These are phyloP conservation scores for Collichthys lucidus DNA, from an alignment of 2,113 vertebrate species.

Conservation along the genomic window DNA sequence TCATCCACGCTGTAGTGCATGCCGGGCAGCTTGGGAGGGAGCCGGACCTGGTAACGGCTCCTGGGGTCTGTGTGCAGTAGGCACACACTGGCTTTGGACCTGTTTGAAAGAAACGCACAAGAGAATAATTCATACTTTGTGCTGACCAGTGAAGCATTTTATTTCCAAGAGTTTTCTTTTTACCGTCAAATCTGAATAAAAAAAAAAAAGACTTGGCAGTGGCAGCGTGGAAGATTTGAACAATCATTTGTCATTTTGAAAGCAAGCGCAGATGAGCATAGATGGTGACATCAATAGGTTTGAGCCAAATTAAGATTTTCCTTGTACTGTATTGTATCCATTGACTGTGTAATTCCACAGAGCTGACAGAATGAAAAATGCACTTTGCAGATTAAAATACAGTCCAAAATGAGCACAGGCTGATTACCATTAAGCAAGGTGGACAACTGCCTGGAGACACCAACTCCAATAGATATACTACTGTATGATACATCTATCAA, in stretches of 20 bases:
- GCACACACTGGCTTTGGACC: conserved; percentile 93
- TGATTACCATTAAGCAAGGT: too few relatives aligned
- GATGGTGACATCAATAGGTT: background rate
- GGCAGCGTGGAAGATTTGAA: background rate
- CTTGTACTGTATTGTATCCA: background rate
- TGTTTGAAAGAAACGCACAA: conserved; percentile 69
- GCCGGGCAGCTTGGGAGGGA: conserved; percentile 94
- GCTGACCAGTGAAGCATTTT: background rate
- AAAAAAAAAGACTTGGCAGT: background rate
- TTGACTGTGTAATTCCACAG: background rate
- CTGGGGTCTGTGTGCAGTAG: conserved; percentile 91
- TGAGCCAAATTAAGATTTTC: background rate
- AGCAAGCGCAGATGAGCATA: background rate
- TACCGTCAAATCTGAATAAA: conserved; percentile 4
- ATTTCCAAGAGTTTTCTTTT: background rate
- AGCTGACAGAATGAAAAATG: background rate
- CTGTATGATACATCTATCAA: too few relatives aligned
- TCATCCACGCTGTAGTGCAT: conserved; percentile 98
- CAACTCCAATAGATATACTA: too few relatives aligned
- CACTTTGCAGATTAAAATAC: background rate
- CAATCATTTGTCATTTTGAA: background rate
- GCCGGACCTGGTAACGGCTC: conserved; percentile 86
- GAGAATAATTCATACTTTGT: background rate
- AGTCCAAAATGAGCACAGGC: background rate
- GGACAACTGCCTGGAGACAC: too few relatives aligned